Evolutionary conservation across 2,797 vertebrate genomes (phyloP), one percentile per base, ranked within the genome.

Genomic region (Phoebastria nigripes): DNA sequence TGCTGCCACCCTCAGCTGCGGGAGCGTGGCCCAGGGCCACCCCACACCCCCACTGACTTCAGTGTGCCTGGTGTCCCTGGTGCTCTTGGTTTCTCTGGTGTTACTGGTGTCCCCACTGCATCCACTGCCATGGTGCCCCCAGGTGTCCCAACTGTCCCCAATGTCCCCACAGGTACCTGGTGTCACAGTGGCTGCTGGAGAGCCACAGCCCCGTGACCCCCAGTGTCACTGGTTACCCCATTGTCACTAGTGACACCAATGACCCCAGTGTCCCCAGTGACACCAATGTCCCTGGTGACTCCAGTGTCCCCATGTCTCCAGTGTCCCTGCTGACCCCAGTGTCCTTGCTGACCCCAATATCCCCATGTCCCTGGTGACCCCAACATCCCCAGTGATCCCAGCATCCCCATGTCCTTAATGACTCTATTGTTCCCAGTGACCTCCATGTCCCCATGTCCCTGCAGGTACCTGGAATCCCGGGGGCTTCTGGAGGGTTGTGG

Each of bases 391-490:
- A 26, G 25, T 54, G 9, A 18, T 33, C 31, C 46, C 13, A 2
- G 17, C 41, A 24, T n/a, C 37, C 8, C 25, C 25, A 8, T 14
- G 5, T 15, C 29, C 24, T 28, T 33, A 10, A 2, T 9, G 41
- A 22, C 17, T 13, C 25, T 42, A 26, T 18, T 13, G 21, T 21
- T 49, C 20, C 54, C 54, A 39, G 52, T 54, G 55, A 55, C 47
- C 21, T 21, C 35, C 4, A 1, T 5, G 22, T 46, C 47, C 44
- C 63, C 39, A 1, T 8, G 25, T 61, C 39, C 17, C n/a, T 39
- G 67, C 78, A 94, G 95, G 46, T 94, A 93, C 78, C 78, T 94
- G 65, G 85, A 89, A 12, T 94, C 93, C 31, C 88, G 91, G 7
- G 78, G 88, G 2, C 93, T 94, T 3, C 69, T 96, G 63, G 88